A percentile compares a stretch with the other conserved stretches of the same genome.
phyloP scores from a whole-genome alignment of 2,888 invertebrate genomes.

The Podabrus alpinus region DNA sequence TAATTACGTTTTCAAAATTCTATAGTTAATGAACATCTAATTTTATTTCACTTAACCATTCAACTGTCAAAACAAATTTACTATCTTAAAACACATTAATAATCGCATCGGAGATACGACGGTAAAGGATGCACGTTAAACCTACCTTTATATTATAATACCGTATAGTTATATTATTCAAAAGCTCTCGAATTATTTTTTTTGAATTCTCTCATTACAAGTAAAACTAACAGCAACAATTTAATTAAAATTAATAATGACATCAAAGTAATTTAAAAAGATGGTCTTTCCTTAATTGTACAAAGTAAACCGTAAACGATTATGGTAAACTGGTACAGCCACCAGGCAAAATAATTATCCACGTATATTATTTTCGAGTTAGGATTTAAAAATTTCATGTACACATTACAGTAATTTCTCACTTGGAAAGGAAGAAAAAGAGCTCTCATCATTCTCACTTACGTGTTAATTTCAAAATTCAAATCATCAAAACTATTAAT shows the following conservation, averaged over 20 bases:
- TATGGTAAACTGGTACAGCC: background rate
- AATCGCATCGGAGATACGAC: background rate
- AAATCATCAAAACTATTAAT: background rate
- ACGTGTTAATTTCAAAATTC: background rate
- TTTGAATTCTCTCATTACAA: background rate
- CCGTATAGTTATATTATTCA: too few species aligned
- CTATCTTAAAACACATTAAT: background rate
- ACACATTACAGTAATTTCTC: background rate
- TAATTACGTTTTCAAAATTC: slow-evolving; percentile 5
- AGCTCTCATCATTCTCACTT: background rate
- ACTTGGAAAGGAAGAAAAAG: background rate
- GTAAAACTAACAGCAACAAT: background rate
- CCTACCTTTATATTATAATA: background rate
- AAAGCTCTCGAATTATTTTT: too few species aligned
- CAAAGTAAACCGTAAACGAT: background rate
- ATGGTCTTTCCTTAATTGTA: background rate
- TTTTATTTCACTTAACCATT: slow-evolving; percentile 2
- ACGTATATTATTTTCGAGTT: background rate
- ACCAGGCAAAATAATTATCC: background rate
- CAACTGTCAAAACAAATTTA: slow-evolving; percentile 1
- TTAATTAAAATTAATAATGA: background rate
- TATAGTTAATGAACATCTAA: background rate
- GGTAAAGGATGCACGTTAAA: background rate
- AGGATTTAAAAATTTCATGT: background rate
- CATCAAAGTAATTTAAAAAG: background rate